A percentile compares a stretch with the other conserved stretches of the same genome.
Conservation (phyloP, 2,113 vertebrate genomes). For the Ancistrus triradiatus region DNA sequence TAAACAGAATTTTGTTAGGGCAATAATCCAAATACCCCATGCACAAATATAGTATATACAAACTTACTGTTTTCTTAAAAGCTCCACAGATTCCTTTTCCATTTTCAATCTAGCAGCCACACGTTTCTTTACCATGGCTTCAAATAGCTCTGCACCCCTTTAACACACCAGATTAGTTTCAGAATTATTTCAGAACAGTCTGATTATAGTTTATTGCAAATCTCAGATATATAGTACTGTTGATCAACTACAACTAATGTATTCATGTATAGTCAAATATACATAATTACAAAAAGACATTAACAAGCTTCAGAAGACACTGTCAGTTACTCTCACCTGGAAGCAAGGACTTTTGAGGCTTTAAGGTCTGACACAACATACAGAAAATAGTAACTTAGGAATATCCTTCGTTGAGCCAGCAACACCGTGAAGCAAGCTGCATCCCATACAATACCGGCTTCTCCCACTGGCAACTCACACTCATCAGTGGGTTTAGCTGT, state of each 20-base stretch:
- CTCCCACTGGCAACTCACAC: slow-evolving; percentile 68
- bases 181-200: no score
- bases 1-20: no score
- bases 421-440: slow-evolving; percentile 70
- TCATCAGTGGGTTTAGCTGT: slow-evolving; percentile 58
- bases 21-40: no score
- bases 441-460: slow-evolving; percentile 74
- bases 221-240: background rate
- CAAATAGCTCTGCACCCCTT: slow-evolving; percentile 72
- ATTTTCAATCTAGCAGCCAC: slow-evolving; percentile 60
- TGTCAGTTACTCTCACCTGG: slow-evolving; percentile 56
- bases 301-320: no score
- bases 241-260: background rate
- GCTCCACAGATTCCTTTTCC: slow-evolving; percentile 65
- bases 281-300: no score
- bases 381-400: slow-evolving; percentile 75
- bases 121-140: slow-evolving; percentile 68
- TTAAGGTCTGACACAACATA: slow-evolving; percentile 71
- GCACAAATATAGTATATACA: background rate
- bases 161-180: slow-evolving; percentile 22
- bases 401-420: slow-evolving; percentile 66
- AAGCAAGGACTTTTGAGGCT: slow-evolving; percentile 67
- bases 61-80: slow-evolving; percentile 67
- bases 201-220: no score
- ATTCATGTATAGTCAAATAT: no score